Conservation (phyloP, 2,797 vertebrate genomes). For the Euphonia xanthogaster region DNA sequence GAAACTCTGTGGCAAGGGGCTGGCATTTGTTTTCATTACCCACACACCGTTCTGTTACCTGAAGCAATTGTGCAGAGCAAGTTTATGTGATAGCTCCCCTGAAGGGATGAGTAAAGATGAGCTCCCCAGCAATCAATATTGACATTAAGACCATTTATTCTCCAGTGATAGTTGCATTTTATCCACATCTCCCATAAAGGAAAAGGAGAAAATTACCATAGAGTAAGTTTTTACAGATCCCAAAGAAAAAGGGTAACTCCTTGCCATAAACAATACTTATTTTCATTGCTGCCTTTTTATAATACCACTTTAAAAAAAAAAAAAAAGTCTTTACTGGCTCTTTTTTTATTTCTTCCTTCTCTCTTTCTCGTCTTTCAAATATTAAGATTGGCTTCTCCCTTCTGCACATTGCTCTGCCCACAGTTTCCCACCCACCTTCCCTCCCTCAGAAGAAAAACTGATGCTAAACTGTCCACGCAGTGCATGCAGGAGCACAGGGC, state of each 20-base stretch:
- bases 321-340: background rate
- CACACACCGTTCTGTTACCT: background rate
- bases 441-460: slow-evolving; percentile 11
- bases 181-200: background rate
- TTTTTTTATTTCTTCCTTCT: background rate
- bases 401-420: slow-evolving; percentile 15
- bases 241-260: background rate
- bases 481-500: background rate
- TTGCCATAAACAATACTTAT: background rate
- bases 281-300: background rate
- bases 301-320: background rate
- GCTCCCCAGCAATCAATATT: background rate
- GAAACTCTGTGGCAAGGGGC: background rate
- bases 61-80: background rate
- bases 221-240: background rate
- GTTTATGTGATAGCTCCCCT: background rate
- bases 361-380: background rate
- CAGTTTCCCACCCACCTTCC: slow-evolving; percentile 32
- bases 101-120: background rate
- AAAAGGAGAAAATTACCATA: background rate
- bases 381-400: background rate
- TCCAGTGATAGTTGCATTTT: background rate
- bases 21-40: slow-evolving; percentile 19
- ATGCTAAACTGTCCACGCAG: slow-evolving; percentile 32
- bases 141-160: background rate